Base-by-base conservation (phyloP, 2,888 invertebrate genomes). In the Tenthredo distinguenda region DNA sequence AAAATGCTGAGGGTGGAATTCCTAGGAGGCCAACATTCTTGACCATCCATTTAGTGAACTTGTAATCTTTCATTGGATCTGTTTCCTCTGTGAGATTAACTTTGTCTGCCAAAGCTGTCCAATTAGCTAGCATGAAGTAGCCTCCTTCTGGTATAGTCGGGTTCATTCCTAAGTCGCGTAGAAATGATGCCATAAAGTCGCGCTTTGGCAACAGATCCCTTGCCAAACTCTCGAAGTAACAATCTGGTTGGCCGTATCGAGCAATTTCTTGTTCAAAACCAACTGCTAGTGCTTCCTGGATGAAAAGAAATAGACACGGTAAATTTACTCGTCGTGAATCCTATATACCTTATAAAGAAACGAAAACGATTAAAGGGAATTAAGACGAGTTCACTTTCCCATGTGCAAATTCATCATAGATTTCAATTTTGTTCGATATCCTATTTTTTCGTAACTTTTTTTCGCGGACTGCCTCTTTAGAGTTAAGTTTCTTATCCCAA, bases 71-170 rank as follows among this genome's bases (percentile, higher is more conserved):
- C 90, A 96, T 95, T 88, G 95, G 95, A 91, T 98, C 98, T 0
- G 92, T 94, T 93, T 98, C 98, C 0, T 95, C 93, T 1, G 94
- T 95, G 10, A 98, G 94, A 91, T 97, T 96, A 7, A 97, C 95
- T 92, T 96, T 96, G 31, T 94, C 94, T 58, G 94, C 96, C 96
- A 98, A 93, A 6, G 96, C 94, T 12, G 97, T 96, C 96, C 98
- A 99, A 94, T 99, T 98, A 1, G 99, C 99, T 83, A 99, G 93
- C 95, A 99, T 97, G 92, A 99, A 99, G 94, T 99, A 99, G 0
- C 99, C 99, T 3, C 98, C 99, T 89, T 99, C 98, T 0, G 99
- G 99, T 85, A 99, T 94, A 0, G 98, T 98, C 0, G 99, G 98
- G 62, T 95, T 96, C 96, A 99, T 97, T 0, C 98, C 99, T 84